phyloP scores from a whole-genome alignment of 2,888 invertebrate genomes.

The Ctenicera cuprea region DNA sequence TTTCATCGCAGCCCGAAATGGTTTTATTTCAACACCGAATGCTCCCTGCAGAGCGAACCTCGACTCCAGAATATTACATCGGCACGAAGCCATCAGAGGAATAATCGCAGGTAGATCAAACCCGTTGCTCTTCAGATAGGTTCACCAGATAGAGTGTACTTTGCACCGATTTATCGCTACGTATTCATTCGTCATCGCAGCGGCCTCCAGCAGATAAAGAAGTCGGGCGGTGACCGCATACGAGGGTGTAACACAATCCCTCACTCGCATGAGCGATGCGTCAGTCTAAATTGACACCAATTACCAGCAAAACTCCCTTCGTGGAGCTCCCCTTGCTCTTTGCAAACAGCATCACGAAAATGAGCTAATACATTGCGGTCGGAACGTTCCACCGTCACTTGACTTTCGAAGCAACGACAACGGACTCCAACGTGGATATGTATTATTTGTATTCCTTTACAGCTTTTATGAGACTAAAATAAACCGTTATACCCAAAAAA shows the following conservation, averaged over 20 bases:
- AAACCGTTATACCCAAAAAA: not conserved
- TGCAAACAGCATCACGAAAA: conserved; percentile 73
- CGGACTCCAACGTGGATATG: conserved; percentile 4
- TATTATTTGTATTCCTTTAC: not conserved
- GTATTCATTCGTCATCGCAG: conserved; percentile 52
- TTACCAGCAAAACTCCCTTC: conserved; percentile 78
- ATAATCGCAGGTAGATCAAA: conserved; percentile 50
- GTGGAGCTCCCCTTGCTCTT: conserved; percentile 67
- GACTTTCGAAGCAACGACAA: conserved; percentile 39
- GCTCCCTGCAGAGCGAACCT: conserved; percentile 49
- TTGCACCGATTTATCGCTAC: conserved; percentile 51
- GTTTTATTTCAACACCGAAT: conserved; percentile 56
- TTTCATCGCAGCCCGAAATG: conserved; percentile 55
- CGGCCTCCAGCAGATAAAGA: conserved; percentile 32
- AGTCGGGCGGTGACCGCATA: conserved; percentile 57
- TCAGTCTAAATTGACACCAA: conserved; percentile 81
- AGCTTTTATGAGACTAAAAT: not conserved
- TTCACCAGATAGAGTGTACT: conserved; percentile 29
- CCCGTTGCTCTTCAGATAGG: conserved; percentile 33
- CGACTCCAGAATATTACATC: conserved; percentile 47
- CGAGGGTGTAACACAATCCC: conserved; percentile 72
- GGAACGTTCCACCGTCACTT: conserved; percentile 34
- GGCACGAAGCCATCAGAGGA: conserved; percentile 40
- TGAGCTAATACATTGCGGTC: conserved; percentile 69
- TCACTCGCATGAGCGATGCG: conserved; percentile 74